These are phyloP conservation scores for Drosophila percnosoma DNA, from an alignment of 2,888 invertebrate genomes.

Conservation along the genomic window DNA sequence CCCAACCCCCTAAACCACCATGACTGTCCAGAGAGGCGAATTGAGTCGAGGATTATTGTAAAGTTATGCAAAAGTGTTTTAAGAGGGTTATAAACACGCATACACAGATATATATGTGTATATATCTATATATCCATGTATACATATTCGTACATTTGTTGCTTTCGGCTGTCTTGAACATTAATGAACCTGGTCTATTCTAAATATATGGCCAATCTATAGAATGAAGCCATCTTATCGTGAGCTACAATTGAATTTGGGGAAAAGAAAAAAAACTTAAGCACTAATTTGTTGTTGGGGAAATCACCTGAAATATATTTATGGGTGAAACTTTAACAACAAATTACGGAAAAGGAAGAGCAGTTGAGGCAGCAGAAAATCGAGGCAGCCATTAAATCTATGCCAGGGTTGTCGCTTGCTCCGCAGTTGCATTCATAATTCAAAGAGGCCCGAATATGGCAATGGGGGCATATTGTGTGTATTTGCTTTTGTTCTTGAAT, in stretches of 20 bases:
- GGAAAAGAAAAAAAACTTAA: slow-evolving; percentile 33
- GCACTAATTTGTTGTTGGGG: slow-evolving; percentile 58
- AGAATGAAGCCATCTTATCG: not conserved
- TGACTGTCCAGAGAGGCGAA: slow-evolving; percentile 48
- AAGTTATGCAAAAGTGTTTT: slow-evolving; percentile 63
- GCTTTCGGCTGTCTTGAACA: slow-evolving; percentile 19
- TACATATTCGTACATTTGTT: slow-evolving; percentile 1
- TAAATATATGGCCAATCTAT: not conserved
- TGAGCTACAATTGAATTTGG: slow-evolving; percentile 31
- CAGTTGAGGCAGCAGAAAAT: not conserved
- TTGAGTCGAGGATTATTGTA: slow-evolving; percentile 53
- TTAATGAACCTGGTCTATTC: slow-evolving; percentile 17
- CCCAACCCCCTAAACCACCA: not conserved
- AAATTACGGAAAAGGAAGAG: slow-evolving; percentile 41
- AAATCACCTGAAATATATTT: slow-evolving; percentile 51
- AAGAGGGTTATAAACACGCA: slow-evolving; percentile 27
- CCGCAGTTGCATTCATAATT: slow-evolving; percentile 69
- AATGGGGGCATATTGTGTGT: slow-evolving; percentile 22
- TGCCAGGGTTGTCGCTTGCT: slow-evolving; percentile 55
- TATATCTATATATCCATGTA: not conserved
- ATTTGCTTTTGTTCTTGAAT: slow-evolving; percentile 33
- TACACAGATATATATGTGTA: not conserved
- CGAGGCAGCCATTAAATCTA: slow-evolving; percentile 53
- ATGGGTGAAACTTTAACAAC: slow-evolving; percentile 56
- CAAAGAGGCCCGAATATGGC: slow-evolving; percentile 36